Evolutionary conservation across 1,140 invertebrate genomes (phyloP).

Genomic region (Druon quercuslanigerum): DNA sequence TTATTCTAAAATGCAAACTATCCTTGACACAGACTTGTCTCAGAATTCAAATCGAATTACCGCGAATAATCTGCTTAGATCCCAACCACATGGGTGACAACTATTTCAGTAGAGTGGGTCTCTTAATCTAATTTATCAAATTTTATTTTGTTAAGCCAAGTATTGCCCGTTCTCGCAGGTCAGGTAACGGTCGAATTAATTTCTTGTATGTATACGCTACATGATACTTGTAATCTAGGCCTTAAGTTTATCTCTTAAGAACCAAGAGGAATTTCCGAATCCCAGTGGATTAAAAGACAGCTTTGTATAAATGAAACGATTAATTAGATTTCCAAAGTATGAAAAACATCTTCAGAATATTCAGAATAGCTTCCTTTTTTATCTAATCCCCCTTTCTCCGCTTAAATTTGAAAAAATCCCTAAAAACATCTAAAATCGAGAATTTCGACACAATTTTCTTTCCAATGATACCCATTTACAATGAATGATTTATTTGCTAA

Average conservation of each 20-base stretch:
- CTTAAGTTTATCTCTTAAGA: constrained; percentile 15
- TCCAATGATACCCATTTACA: too few relatives aligned
- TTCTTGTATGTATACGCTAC: constrained; percentile 31
- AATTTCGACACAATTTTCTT: too few relatives aligned
- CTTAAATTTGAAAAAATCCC: too few relatives aligned
- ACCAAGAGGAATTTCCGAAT: constrained; percentile 14
- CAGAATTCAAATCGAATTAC: constrained; percentile 46
- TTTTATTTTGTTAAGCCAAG: constrained; percentile 33
- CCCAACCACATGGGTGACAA: constrained; percentile 33
- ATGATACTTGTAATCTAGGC: background rate
- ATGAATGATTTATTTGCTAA: too few relatives aligned
- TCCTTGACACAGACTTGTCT: background rate
- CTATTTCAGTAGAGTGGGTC: constrained; percentile 35
- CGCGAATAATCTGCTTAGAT: constrained; percentile 44
- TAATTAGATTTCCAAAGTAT: background rate
- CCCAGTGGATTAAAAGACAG: background rate
- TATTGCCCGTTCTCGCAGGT: constrained; percentile 34
- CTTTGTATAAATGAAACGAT: background rate
- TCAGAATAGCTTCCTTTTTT: background rate
- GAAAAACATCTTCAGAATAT: background rate
- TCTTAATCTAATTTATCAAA: constrained; percentile 45
- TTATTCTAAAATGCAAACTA: too few relatives aligned
- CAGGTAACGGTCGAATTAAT: constrained; percentile 41
- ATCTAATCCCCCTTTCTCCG: too few relatives aligned
- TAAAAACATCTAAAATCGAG: too few relatives aligned